Evolutionary conservation across 2,797 vertebrate genomes (phyloP).

Genomic region (Clarias platycephalus): DNA sequence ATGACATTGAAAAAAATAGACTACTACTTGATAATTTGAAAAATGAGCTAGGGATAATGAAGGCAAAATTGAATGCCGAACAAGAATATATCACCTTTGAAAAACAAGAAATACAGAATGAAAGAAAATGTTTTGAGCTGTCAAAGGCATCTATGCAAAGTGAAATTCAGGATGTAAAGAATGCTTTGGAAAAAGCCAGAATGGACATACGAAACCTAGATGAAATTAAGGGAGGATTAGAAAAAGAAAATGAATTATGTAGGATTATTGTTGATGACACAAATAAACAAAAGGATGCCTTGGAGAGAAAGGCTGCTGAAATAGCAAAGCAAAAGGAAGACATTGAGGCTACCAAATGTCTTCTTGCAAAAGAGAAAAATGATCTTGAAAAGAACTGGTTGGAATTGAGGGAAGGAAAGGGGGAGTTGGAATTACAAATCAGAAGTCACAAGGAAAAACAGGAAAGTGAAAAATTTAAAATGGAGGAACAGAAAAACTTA

Average conservation of each 20-base stretch:
- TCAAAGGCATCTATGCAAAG: conserved; percentile 17
- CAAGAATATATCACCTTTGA: conserved; percentile 15
- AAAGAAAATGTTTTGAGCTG: conserved; percentile 9
- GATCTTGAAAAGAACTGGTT: not conserved
- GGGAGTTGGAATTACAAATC: conserved; percentile 6
- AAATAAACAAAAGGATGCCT: conserved; percentile 14
- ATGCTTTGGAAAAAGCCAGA: not conserved
- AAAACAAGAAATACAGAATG: conserved; percentile 25
- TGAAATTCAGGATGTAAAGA: conserved; percentile 11
- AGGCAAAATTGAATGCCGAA: conserved; percentile 1
- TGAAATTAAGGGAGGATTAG: not conserved
- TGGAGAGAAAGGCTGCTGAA: conserved; percentile 17
- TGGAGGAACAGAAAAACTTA: conserved; percentile 2
- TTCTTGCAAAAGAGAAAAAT: conserved; percentile 12
- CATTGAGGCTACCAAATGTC: not conserved
- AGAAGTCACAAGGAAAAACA: conserved; percentile 8
- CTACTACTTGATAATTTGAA: not conserved
- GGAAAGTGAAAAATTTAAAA: not conserved
- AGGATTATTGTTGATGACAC: conserved; percentile 5
- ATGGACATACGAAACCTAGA: not conserved
- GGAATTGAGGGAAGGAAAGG: conserved; percentile 15
- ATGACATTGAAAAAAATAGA: not conserved
- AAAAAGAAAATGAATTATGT: conserved; percentile 17
- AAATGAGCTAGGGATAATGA: conserved; percentile 23
- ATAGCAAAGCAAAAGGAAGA: conserved; percentile 19